Conservation (phyloP, 2,113 vertebrate species). For the Xyrauchen texanus region DNA sequence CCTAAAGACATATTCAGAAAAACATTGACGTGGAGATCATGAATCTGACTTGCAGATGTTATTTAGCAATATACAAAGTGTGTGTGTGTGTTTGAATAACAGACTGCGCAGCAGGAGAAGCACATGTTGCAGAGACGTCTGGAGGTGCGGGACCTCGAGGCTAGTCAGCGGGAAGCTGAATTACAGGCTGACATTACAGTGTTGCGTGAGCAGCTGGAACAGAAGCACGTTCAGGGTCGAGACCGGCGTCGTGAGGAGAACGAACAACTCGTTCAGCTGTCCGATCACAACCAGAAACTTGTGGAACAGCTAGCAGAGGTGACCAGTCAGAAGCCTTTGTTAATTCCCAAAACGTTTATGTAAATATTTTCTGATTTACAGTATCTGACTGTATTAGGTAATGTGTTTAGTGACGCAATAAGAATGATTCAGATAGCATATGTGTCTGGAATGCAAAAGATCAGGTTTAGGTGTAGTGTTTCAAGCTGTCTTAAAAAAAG, state of each 20-base stretch:
- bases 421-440: background rate
- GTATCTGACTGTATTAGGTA: background rate
- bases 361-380: too few relatives aligned
- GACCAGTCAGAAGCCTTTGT: constrained; percentile 11
- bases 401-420: constrained; percentile 17
- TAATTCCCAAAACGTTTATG: background rate
- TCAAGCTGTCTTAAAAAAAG: background rate
- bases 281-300: constrained; percentile 77
- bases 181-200: constrained; percentile 65
- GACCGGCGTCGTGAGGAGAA: constrained; percentile 70
- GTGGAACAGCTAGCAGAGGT: constrained; percentile 81
- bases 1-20: background rate
- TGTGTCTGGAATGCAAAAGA: constrained; percentile 59
- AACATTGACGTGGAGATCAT: background rate
- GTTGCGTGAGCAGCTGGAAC: constrained; percentile 67
- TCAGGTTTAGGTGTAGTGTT: constrained; percentile 55
- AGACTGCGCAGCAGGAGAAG: constrained; percentile 75
- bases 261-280: constrained; percentile 72
- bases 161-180: constrained; percentile 71
- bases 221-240: constrained; percentile 65
- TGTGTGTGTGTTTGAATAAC: constrained; percentile 36
- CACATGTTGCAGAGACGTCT: constrained; percentile 70
- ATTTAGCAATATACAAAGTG: background rate
- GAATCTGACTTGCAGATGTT: too few relatives aligned
- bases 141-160: constrained; percentile 69